Evolutionary conservation across 2,797 vertebrate genomes (phyloP), one percentile per base, ranked within the genome.

Genomic region (Anguilla obscura): DNA sequence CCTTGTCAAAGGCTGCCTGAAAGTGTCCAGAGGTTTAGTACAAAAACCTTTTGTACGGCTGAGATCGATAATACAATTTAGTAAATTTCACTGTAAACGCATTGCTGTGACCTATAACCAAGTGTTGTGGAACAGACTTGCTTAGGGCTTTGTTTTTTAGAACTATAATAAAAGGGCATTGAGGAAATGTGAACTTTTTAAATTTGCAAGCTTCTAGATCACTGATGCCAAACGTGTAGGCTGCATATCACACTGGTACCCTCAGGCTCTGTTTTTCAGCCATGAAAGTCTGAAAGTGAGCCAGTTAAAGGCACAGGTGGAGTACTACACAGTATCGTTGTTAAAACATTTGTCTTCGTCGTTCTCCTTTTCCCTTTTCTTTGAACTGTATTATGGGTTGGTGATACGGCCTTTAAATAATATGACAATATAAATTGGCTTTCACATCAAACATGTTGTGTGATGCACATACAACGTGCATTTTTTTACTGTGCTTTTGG

Each of bases 61-160:
- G 93, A 95, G 95, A 96, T 96, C 94, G 95, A 95, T 96, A 95
- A 95, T 94, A 94, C 94, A 95, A 96, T 96, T 96, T 95, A 95
- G 93, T 93, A 90, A 93, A 93, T 95, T 93, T 93, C 90, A 94
- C 93, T 95, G 94, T 94, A 92, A 95, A 95, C 95, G 94, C 94
- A 94, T 95, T 94, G 93, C 93, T 93, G 93, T 96, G 94, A 96
- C 94, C 95, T 95, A 94, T 95, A 95, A 93, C 91, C 92, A 93
- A 91, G 90, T 92, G 91, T 94, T 96, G 95, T 94, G 93, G 93
- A 95, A 94, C 93, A 93, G 92, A 93, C 93, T 94, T 91, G 94
- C 95, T 95, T 90, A 88, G 91, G 95, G 95, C 92, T 91, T 92
- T 95, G 94, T 94, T 89, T 86, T 84, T 88, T 94, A 95, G 94